Percentiles rank a stretch among this genome's conserved stretches.
Conservation (phyloP, 2,797 vertebrate species). For the Centroberyx gerrardi region DNA sequence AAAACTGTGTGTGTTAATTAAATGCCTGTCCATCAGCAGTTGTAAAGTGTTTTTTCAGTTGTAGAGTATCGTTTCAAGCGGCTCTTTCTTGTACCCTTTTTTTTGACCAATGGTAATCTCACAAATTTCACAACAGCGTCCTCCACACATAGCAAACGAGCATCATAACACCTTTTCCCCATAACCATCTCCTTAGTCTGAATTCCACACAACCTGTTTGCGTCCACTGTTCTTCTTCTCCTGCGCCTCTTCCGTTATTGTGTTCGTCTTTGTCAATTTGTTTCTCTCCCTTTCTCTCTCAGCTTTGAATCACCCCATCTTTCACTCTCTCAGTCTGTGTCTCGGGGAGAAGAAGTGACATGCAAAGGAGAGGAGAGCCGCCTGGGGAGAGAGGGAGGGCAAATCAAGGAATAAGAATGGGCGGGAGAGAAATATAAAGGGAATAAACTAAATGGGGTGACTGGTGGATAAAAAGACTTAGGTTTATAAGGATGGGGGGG, state of each 20-base stretch:
- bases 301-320: constrained; percentile 74
- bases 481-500: constrained; percentile 45
- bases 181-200: constrained; percentile 46
- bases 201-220: constrained; percentile 51
- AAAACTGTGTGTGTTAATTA: constrained; percentile 68
- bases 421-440: constrained; percentile 56
- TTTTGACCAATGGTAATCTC: constrained; percentile 27
- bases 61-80: constrained; percentile 44
- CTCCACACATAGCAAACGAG: constrained; percentile 50
- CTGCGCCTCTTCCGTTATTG: constrained; percentile 70
- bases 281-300: constrained; percentile 66
- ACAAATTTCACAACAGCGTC: constrained; percentile 45
- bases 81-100: constrained; percentile 30
- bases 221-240: constrained; percentile 65
- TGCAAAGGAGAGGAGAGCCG: constrained; percentile 86
- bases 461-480: constrained; percentile 34
- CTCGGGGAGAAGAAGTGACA: constrained; percentile 85
- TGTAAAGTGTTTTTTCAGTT: constrained; percentile 54
- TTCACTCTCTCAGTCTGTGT: constrained; percentile 84
- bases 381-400: constrained; percentile 79
- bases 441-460: constrained; percentile 51
- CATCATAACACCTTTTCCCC: constrained; percentile 28
- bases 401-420: constrained; percentile 76
- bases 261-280: constrained; percentile 73
- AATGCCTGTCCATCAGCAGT: constrained; percentile 73